Evolutionary conservation across 2,888 invertebrate species (phyloP), one percentile per base, ranked within the genome.

Genomic region (Lasioglossum marginatum): DNA sequence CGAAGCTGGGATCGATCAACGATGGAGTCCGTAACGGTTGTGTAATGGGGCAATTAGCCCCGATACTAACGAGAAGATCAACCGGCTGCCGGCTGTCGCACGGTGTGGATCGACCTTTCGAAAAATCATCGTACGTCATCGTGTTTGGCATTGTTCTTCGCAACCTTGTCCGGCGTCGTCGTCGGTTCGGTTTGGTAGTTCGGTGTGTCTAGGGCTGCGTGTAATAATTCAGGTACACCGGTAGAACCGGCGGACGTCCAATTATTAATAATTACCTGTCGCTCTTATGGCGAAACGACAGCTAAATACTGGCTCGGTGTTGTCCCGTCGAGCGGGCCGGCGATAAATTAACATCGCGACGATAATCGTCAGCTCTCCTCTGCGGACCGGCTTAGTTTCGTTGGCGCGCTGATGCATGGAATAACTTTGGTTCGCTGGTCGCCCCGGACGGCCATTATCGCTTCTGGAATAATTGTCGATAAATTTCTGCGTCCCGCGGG

Each of bases 251-350:
- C 52, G 66, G 68, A 78, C 81, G 80, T 81, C 75, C 85, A 87
- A 88, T 88, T 89, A 87, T 89, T 80, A 83, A 89, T 85, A 89
- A 89, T 89, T 89, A 89, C 79, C 78, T 68, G 82, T 79, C 72
- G 79, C 52, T 68, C 68, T 81, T 60, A 79, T 73, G 76, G 63
- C 75, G 79, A 87, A 81, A 85, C 79, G 85, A 80, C 66, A 31
- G 79, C 72, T 87, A 89, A 87, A 82, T 63, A 75, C 37, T 14
- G 70, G 27, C 52, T 74, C 31, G 60, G 40, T 14, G 5, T 75
- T 68, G 66, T 77, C 77, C 70, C 76, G 71, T 82, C 84, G 72
- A 57, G 76, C 60, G 74, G 52, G 63, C 19, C 66, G 75, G 23
- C 89, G 75, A 83, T 89, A 87, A 89, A 89, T 89, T 89, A 83